These are phyloP conservation scores for Typhlomys cinereus DNA, from an alignment of 2,113 vertebrate genomes.

Conservation along the genomic window DNA sequence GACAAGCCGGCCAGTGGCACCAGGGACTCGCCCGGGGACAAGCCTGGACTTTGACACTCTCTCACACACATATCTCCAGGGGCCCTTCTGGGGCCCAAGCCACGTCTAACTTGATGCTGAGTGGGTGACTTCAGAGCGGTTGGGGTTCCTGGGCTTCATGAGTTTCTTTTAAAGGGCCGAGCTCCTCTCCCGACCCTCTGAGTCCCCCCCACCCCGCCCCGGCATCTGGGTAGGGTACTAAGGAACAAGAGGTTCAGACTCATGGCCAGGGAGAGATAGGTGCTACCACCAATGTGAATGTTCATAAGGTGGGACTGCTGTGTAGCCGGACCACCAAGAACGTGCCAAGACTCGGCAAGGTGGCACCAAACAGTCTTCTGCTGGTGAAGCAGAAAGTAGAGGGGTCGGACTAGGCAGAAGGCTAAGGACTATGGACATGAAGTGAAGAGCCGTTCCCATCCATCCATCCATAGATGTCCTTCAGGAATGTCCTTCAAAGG, in stretches of 20 bases:
- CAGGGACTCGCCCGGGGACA: neutral
- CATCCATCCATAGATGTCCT: fast-evolving
- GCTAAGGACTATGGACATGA: neutral
- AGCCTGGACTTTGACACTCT: neutral
- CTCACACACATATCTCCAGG: neutral
- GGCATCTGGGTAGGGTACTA: too few species aligned
- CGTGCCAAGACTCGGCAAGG: neutral
- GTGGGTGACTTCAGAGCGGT: neutral
- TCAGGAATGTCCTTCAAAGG: neutral
- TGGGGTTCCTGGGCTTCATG: neutral
- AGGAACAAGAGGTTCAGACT: neutral
- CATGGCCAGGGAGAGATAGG: neutral
- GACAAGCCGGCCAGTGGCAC: neutral
- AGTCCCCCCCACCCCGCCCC: neutral
- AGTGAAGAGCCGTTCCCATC: fast-evolving
- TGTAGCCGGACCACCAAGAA: neutral
- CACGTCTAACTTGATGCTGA: neutral
- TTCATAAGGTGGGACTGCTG: neutral
- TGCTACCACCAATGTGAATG: fast-evolving
- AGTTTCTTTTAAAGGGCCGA: neutral
- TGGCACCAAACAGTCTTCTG: neutral
- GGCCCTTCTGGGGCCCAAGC: neutral
- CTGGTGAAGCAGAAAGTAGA: neutral
- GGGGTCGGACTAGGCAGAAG: too few species aligned
- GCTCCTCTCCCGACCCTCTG: neutral